A percentile compares a stretch with the other conserved stretches of the same genome.
Conservation (phyloP, 2,113 vertebrate species). For the Prunella fulvescens region DNA sequence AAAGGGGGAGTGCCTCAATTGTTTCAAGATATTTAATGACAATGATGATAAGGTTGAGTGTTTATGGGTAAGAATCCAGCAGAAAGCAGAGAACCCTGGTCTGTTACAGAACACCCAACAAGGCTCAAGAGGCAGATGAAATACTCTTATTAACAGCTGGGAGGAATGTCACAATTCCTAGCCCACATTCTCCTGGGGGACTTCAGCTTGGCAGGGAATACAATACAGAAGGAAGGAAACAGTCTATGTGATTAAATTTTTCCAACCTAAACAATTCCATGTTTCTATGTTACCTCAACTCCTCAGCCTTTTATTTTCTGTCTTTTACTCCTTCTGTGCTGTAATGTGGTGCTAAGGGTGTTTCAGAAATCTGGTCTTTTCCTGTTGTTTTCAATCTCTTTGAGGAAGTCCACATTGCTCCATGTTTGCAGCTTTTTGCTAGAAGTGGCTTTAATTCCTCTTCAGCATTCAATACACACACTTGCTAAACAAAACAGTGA, state of each 20-base stretch:
- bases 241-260: neutral
- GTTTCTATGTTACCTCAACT: neutral
- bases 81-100: neutral
- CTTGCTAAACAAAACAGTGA: neutral
- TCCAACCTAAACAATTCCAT: neutral
- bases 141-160: neutral
- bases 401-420: neutral
- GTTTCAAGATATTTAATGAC: neutral
- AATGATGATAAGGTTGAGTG: rapidly evolving
- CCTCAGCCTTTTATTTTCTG: neutral
- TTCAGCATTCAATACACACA: neutral
- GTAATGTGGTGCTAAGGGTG: neutral
- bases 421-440: neutral
- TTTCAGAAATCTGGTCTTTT: neutral
- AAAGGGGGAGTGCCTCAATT: neutral
- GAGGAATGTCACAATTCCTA: neutral
- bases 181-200: neutral
- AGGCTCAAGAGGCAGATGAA: neutral
- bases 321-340: neutral
- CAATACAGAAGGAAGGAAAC: neutral
- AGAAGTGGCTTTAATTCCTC: neutral
- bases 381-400: neutral
- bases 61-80: neutral
- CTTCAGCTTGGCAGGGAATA: neutral
- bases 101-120: neutral